These are phyloP conservation scores for Forficula auricularia DNA, from an alignment of 1,140 invertebrate genomes.

Conservation along the genomic window DNA sequence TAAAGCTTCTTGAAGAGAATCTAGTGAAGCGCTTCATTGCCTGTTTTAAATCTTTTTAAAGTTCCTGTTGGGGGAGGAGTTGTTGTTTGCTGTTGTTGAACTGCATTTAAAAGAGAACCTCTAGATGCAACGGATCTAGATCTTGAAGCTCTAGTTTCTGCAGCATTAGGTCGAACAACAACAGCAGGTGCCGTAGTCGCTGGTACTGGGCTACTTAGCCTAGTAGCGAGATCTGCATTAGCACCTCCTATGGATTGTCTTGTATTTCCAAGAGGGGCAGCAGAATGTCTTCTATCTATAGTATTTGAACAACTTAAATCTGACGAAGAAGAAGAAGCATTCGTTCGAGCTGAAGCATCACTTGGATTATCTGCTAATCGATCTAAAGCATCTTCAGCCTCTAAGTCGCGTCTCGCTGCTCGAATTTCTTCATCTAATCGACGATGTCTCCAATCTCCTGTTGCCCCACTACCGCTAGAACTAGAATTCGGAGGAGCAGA, in stretches of 20 bases:
- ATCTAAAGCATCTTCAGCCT: constrained; percentile 40
- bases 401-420: constrained; percentile 41
- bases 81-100: constrained; percentile 20
- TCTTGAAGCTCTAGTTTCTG: constrained; percentile 4
- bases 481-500: no score
- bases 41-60: constrained; percentile 31
- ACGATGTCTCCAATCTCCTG: constrained; percentile 22
- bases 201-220: neutral
- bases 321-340: no score
- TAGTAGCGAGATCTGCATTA: no score
- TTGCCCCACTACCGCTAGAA: no score
- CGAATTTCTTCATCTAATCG: constrained; percentile 41
- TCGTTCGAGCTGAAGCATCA: neutral
- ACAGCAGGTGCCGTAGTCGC: neutral
- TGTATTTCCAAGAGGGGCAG: no score
- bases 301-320: no score
- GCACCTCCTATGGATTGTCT: no score
- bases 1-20: no score
- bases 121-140: constrained; percentile 16
- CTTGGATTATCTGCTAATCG: constrained; percentile 31
- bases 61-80: constrained; percentile 17
- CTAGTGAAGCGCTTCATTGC: constrained; percentile 25
- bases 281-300: no score
- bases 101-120: constrained; percentile 18
- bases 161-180: neutral